Percentiles rank a stretch among this genome's conserved stretches.
Conservation (phyloP, 2,113 vertebrate genomes). For the Aptenodytes forsteri region DNA sequence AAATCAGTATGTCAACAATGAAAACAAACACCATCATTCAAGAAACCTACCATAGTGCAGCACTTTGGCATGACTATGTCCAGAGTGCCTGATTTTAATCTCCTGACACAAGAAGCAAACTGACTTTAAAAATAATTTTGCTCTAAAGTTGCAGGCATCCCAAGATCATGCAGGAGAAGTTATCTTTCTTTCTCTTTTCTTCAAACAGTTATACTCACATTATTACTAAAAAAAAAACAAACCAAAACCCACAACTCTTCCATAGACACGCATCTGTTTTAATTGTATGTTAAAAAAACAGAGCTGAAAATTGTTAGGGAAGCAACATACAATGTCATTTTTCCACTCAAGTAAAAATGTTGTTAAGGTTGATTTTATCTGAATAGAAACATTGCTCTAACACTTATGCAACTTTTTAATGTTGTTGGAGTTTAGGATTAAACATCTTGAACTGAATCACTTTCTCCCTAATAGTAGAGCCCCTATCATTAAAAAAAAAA, state of each 20-base stretch:
- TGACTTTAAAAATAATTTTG: not conserved
- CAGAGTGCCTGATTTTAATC: not conserved
- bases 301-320: not conserved
- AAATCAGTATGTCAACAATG: not conserved
- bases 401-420: not conserved
- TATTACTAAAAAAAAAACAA: not conserved
- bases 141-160: not conserved
- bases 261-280: not conserved
- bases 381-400: not conserved
- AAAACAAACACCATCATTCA: not conserved
- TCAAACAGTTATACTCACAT: not conserved
- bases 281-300: not conserved
- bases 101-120: not conserved
- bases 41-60: not conserved
- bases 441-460: not conserved
- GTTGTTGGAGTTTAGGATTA: not conserved
- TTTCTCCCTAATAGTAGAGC: not conserved
- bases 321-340: not conserved
- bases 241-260: not conserved
- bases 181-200: not conserved
- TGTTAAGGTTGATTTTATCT: not conserved
- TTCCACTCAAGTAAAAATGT: not conserved
- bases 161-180: not conserved
- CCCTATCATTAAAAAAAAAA: not conserved
- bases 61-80: not conserved